Conservation (phyloP, 1,140 invertebrate genomes). For the Diorhabda elongata region DNA sequence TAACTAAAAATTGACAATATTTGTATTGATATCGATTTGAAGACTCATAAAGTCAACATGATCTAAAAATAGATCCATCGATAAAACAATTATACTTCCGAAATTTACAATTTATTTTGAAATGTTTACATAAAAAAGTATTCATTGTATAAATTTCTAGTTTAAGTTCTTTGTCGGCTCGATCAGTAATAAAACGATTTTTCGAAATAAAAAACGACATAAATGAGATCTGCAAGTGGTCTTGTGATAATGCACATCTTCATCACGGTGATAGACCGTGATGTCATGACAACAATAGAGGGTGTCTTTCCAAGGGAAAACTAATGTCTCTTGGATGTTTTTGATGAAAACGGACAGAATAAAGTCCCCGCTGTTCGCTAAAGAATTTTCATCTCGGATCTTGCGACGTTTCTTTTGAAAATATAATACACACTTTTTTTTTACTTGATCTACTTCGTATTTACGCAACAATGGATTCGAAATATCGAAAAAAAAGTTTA, state of each 20-base stretch:
- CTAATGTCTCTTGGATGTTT: slow-evolving; percentile 12
- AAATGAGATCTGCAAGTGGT: slow-evolving; percentile 16
- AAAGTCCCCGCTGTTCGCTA: slow-evolving; percentile 6
- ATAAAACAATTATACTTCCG: no score
- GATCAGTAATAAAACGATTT: slow-evolving; percentile 11
- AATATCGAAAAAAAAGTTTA: no score
- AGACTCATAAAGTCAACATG: no score
- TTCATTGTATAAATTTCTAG: no score
- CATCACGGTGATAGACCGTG: slow-evolving; percentile 16
- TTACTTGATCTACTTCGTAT: not conserved
- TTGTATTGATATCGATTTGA: no score
- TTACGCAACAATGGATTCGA: not conserved
- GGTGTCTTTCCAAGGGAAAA: slow-evolving; percentile 13
- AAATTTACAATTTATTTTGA: no score
- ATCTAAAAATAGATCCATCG: no score
- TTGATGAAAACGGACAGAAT: slow-evolving; percentile 13
- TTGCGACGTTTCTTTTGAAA: not conserved
- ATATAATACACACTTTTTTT: slow-evolving; percentile 3
- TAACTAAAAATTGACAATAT: no score
- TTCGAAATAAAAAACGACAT: slow-evolving; percentile 9
- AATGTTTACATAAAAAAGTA: no score
- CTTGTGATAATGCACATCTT: slow-evolving; percentile 15
- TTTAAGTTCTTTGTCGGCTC: not conserved
- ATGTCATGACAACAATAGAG: slow-evolving; percentile 15
- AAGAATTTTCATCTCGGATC: not conserved